These are phyloP conservation scores for Ormia ochracea DNA, from an alignment of 2,888 invertebrate genomes.

Conservation along the genomic window DNA sequence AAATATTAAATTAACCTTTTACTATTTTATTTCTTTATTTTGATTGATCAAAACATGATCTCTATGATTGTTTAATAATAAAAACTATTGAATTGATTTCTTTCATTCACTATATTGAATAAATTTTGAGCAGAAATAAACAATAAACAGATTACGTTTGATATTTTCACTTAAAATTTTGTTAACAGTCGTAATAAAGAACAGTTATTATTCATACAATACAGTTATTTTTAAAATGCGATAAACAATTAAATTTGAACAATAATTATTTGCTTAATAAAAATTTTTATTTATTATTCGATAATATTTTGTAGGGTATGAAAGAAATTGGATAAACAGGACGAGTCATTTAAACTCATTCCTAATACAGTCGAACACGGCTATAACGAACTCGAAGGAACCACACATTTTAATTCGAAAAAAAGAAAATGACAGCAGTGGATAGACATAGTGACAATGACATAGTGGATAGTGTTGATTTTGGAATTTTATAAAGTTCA, in stretches of 20 bases:
- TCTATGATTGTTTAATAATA: too few relatives aligned
- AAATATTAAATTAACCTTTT: not conserved
- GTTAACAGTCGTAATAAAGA: too few relatives aligned
- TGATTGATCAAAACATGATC: too few relatives aligned
- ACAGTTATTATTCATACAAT: not conserved
- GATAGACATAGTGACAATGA: too few relatives aligned
- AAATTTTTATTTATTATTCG: conserved; percentile 15
- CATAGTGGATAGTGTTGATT: too few relatives aligned
- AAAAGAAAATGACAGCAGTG: too few relatives aligned
- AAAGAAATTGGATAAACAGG: not conserved
- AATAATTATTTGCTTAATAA: conserved; percentile 35
- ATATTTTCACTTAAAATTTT: conserved; percentile 65
- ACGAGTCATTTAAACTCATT: not conserved
- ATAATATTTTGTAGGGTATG: not conserved
- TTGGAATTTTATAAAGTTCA: too few relatives aligned
- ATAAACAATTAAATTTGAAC: conserved; percentile 15
- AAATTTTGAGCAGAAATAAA: conserved; percentile 63
- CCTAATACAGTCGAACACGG: not conserved
- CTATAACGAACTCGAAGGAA: too few relatives aligned
- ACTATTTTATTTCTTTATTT: too few relatives aligned
- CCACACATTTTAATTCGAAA: too few relatives aligned
- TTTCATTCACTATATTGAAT: not conserved
- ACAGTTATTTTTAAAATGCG: not conserved
- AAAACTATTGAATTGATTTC: not conserved
- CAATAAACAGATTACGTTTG: conserved; percentile 68